Base-by-base conservation (phyloP, 1,140 invertebrate species). In the Andrena cerasifolii region DNA sequence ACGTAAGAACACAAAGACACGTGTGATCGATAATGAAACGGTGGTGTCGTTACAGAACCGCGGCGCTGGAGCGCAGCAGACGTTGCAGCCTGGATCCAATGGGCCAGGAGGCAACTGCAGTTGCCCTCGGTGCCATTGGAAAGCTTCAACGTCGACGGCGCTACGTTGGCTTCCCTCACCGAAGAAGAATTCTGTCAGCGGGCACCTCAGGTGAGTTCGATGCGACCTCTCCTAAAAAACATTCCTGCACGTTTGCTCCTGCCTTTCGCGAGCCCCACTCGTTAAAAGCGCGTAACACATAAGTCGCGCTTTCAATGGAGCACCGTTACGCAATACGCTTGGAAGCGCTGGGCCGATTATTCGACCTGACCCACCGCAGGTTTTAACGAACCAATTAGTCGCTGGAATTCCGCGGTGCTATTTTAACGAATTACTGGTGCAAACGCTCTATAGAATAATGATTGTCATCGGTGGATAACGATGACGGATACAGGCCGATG, bases 181-280 rank as follows among this genome's bases (percentile, higher is more conserved):
- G 97, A 98, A 89, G 95, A 97, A 79, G 97, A 98, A 82, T 98
- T 99, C 90, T 95, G 95, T 78, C 95, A 95, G 79, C 94, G 96
- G 91, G 95, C 95, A 89, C 96, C 95, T 59, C 95, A 96, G 94
- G 96, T 97, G 92, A 93, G 91, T 90, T 10, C 6, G 10, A 33
- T 33, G 24, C 40, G 8, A 47, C 53, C 33, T 24, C 47, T 3
- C 40, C 12, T 40, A 40, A 40, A 28, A 68, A 31, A 58, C n/a
- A 36, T 62, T 63, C 8, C 10, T 7, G 24, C 21, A 8, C 18
- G 43, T 47, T 36, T 10, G 26, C 12, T 21, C 33, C 28, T 40
- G 58, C 67, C 54, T 12, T 36, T 68, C 21, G 14, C 12, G 21
- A 5, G 4, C 31, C n/a, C 24, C 12, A 24, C 45, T 63, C 40